Conservation (phyloP, 2,888 invertebrate genomes). For the Drosophila putrida region DNA sequence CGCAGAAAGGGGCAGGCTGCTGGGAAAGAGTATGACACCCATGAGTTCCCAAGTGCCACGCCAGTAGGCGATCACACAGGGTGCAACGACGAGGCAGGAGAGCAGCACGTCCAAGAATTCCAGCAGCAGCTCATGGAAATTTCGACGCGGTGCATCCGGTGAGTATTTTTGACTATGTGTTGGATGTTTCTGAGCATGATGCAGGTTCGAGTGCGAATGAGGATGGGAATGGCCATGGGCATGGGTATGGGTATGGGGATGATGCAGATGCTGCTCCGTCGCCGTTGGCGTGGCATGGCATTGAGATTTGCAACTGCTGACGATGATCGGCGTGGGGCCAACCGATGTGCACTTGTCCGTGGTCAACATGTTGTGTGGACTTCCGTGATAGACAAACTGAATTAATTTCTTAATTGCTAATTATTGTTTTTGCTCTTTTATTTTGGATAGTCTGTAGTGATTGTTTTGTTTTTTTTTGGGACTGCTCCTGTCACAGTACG, state of each 20-base stretch:
- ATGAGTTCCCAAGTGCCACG: constrained; percentile 93
- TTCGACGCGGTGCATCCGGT: constrained; percentile 63
- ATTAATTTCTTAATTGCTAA: constrained; percentile 41
- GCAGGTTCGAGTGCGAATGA: constrained; percentile 33
- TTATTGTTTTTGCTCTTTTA: not conserved
- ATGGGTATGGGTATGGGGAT: constrained; percentile 31
- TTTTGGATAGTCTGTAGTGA: constrained; percentile 2
- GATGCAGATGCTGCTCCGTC: constrained; percentile 34
- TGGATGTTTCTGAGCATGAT: constrained; percentile 43
- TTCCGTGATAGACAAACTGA: constrained; percentile 6
- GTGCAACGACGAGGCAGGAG: constrained; percentile 91
- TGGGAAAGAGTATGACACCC: constrained; percentile 90
- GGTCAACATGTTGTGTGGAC: constrained; percentile 47
- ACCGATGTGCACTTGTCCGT: constrained; percentile 61
- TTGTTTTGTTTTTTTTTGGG: constrained; percentile 15
- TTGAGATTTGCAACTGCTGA: constrained; percentile 56
- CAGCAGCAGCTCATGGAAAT: constrained; percentile 86
- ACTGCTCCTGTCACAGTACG: constrained; percentile 21
- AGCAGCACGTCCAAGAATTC: constrained; percentile 90
- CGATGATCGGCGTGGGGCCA: constrained; percentile 57
- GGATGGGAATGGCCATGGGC: constrained; percentile 18
- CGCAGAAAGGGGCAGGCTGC: constrained; percentile 88
- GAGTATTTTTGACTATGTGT: constrained; percentile 44
- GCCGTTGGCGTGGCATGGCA: constrained; percentile 39
- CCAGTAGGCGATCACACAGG: constrained; percentile 94